Conservation (phyloP, 2,888 invertebrate genomes). For the Mesorhabditis belari region DNA sequence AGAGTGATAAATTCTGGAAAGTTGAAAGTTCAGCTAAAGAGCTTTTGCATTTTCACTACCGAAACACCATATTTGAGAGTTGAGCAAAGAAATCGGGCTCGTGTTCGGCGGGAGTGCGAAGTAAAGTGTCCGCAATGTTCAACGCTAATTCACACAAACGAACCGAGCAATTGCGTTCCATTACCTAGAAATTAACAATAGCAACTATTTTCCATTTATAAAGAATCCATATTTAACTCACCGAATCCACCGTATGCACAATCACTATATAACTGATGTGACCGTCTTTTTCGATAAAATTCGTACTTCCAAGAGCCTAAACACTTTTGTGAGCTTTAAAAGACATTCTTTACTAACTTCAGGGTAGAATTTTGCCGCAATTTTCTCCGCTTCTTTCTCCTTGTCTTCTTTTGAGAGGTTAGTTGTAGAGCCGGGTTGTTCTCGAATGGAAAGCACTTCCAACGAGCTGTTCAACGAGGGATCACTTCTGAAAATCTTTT, state of each 20-base stretch:
- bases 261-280: slow-evolving; percentile 85
- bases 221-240: not conserved
- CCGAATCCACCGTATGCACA: slow-evolving; percentile 39
- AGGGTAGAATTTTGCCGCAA: slow-evolving; percentile 14
- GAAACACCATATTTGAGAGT: slow-evolving; percentile 35
- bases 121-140: slow-evolving; percentile 80
- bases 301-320: slow-evolving; percentile 60
- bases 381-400: slow-evolving; percentile 9
- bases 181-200: slow-evolving; percentile 56
- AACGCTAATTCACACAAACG: slow-evolving; percentile 86
- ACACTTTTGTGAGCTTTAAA: too few relatives aligned
- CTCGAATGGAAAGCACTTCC: slow-evolving; percentile 31
- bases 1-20: slow-evolving; percentile 70
- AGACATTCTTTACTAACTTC: slow-evolving; percentile 12
- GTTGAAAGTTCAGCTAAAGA: not conserved
- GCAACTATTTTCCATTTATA: not conserved
- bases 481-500: slow-evolving; percentile 18
- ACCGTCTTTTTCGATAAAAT: slow-evolving; percentile 89
- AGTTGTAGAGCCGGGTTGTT: slow-evolving; percentile 22
- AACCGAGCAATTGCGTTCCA: slow-evolving; percentile 75
- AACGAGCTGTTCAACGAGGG: slow-evolving; percentile 35
- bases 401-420: slow-evolving; percentile 23
- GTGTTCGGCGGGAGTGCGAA: slow-evolving; percentile 70
- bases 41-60: slow-evolving; percentile 11
- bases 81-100: slow-evolving; percentile 55